Percentiles rank a stretch among this genome's conserved stretches.
Evolutionary conservation across 2,888 invertebrate genomes (phyloP).

Genomic region (Protophormia terraenovae): DNA sequence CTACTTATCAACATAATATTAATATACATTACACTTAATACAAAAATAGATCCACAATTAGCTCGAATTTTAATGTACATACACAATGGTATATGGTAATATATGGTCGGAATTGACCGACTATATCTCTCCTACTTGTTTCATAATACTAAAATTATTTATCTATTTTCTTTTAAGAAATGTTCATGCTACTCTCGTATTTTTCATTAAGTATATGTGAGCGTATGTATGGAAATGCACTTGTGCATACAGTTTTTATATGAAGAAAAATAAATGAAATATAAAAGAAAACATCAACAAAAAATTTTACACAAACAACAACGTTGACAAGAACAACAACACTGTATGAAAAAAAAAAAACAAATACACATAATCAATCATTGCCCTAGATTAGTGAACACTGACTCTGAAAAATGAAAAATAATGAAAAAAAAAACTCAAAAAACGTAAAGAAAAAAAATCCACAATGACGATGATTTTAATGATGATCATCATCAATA

Average conservation of each 20-base stretch:
- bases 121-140: too few relatives aligned
- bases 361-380: constrained; percentile 63
- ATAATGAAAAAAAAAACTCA: constrained; percentile 17
- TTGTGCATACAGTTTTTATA: constrained; percentile 42
- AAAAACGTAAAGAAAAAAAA: not conserved
- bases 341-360: not conserved
- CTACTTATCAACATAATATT: too few relatives aligned
- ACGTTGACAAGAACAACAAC: constrained; percentile 33
- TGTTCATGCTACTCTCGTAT: too few relatives aligned
- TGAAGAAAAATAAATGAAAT: not conserved
- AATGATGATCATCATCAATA: constrained; percentile 38
- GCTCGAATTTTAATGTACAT: too few relatives aligned
- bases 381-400: constrained; percentile 60
- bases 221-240: constrained; percentile 41
- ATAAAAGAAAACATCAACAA: not conserved
- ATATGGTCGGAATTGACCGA: too few relatives aligned
- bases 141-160: too few relatives aligned
- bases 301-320: constrained; percentile 1
- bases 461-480: constrained; percentile 32
- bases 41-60: too few relatives aligned
- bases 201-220: not conserved
- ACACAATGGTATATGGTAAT: too few relatives aligned
- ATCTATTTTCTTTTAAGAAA: too few relatives aligned
- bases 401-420: constrained; percentile 40
- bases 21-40: too few relatives aligned